Base-by-base conservation (phyloP, 2,888 invertebrate genomes). In the Agrilus cyanescens region DNA sequence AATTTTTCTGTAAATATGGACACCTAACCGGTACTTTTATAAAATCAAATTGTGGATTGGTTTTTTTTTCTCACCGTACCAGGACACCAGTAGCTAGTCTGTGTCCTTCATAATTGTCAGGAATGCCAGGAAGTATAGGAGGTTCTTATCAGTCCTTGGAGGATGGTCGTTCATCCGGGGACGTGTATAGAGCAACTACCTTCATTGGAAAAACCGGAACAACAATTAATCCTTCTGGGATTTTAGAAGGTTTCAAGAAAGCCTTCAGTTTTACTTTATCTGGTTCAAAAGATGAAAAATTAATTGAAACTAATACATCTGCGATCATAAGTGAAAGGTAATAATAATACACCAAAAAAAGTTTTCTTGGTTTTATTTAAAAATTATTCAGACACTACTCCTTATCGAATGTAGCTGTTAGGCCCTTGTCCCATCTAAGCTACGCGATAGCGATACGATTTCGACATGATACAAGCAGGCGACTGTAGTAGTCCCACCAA, bases 181-280 rank as follows among this genome's bases (percentile, higher is more conserved):
- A 76, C 62, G 75, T 78, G 52, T 80, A 80, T 71, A 74, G 73
- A 58, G 71, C 73, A 57, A 79, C 80, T 37, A 78, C 78, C 40
- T 64, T 73, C 52, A 71, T 57, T 38, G 58, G 57, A 44, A 25
- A 25, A 25, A 41, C 38, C 34, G 40, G 40, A 38, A 18, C 33
- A 34, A 37, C 38, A 37, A 10, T 25, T 10, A 25, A 25, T 25
- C 25, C 25, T 25, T 25, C 69, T 49, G 74, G 72, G 53, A 68
- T 77, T 47, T 61, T 77, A 55, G 74, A 75, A 54, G 72, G 72
- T 51, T 67, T 76, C 57, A 78, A 76, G 70, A 77, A 73, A 69
- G 75, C 73, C 47, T 71, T 77, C 65, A 72, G 56, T 52, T 58
- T 65, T 47, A 49, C 47, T 40, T 45, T 46, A 40, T 49, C 45